These are phyloP conservation scores for Colletes collaris DNA, from an alignment of 2,888 invertebrate species.

Conservation along the genomic window DNA sequence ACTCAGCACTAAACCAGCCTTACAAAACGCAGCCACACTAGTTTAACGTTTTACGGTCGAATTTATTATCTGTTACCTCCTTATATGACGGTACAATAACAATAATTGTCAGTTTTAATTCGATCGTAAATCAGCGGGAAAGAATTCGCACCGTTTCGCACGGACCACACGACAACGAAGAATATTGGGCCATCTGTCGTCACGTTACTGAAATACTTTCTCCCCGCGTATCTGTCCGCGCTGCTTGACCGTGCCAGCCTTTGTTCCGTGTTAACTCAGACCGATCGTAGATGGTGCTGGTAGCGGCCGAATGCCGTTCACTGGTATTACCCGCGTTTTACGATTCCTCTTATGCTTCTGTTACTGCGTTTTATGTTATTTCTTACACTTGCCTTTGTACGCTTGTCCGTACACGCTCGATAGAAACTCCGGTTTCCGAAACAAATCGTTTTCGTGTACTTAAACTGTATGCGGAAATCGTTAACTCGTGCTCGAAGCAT, in stretches of 20 bases:
- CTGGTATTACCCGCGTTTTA: constrained; percentile 39
- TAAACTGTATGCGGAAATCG: no score
- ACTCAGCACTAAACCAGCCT: constrained; percentile 82
- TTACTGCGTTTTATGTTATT: constrained; percentile 27
- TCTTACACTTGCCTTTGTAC: constrained; percentile 2
- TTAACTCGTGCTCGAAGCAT: no score
- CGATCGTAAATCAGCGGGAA: constrained; percentile 78
- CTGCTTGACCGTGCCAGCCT: constrained; percentile 65
- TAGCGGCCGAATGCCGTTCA: constrained; percentile 20
- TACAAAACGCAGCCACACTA: constrained; percentile 82
- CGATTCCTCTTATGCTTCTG: constrained; percentile 27
- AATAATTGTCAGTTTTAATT: constrained; percentile 83
- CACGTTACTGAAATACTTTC: constrained; percentile 67
- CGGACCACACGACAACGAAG: constrained; percentile 44
- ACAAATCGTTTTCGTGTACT: background rate
- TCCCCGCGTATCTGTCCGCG: constrained; percentile 32
- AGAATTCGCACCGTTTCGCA: constrained; percentile 73
- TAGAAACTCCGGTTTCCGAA: background rate
- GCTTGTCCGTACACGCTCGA: background rate
- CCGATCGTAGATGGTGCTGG: constrained; percentile 73
- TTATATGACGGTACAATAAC: constrained; percentile 82
- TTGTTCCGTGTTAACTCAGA: constrained; percentile 49
- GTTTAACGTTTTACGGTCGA: constrained; percentile 82
- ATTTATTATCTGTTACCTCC: constrained; percentile 83
- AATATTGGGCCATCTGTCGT: constrained; percentile 77